Base-by-base conservation (phyloP, 1,140 invertebrate species). In the Camponotus vicinus region DNA sequence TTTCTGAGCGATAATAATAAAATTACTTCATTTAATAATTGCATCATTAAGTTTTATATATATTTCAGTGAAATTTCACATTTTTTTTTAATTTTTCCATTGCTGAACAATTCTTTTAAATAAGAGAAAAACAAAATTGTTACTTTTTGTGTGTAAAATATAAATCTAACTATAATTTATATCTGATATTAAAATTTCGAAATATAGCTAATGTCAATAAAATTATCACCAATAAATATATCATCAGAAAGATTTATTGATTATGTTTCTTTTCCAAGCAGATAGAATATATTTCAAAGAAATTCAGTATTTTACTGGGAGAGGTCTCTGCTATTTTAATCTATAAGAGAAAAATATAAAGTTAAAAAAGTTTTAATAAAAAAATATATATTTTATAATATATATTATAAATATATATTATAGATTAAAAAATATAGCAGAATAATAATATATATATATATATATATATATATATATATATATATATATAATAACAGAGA, bases 301-400 rank as follows among this genome's bases (percentile, higher is more conserved):
- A 42, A 34, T 66, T 78, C 15, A 78, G 11, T 45, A 34, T 18
- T 66, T 49, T n/a, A 49, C 40, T 78, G 27, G 1, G 21, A 66
- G 59, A 66, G 59, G 75, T 64, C 75, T 45, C 75, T 78, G 59
- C 18, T 18, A 8, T 78, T 66, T 45, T 34, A 66, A 78, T 63
- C 27, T 66, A 45, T n/a, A 34, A 64, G 49, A 52, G 13, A 52
- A 52, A 45, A 78, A 45, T 78, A 2, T 13, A 21, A 40, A 15
- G 15, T 27, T 75, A 21, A 21, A 15, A 1, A 76, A 52, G 15
- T 42, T 32, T 61, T 61, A 21, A 42, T 42, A 40, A 37, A 37
- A 37, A 37, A 3, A 37, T 45, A 11, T 45, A 11, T 45, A 45
- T 45, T 37, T 37, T 37, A 45, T n/a, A n/a, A n/a, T n/a, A n/a